These are phyloP conservation scores for Amblyopsis hoosieri DNA, from an alignment of 2,797 vertebrate species.

Conservation along the genomic window DNA sequence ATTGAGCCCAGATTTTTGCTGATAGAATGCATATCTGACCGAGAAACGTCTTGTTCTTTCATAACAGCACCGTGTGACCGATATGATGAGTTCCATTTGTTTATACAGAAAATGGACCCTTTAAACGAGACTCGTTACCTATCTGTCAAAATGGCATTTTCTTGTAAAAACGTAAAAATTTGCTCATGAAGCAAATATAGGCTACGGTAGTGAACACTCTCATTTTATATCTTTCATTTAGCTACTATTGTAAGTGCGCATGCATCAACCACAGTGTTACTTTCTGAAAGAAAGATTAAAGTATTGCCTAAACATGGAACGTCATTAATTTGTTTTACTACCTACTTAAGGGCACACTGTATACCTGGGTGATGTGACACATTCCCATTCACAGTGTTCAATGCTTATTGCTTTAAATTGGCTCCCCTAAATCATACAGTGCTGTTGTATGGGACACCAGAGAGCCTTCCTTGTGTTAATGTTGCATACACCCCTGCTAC, in stretches of 20 bases:
- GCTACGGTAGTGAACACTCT: slow-evolving; percentile 66
- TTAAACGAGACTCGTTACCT: slow-evolving; percentile 49
- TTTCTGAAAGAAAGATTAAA: slow-evolving; percentile 65
- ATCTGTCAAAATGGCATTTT: slow-evolving; percentile 40
- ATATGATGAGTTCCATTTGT: slow-evolving; percentile 58
- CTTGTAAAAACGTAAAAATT: slow-evolving; percentile 59
- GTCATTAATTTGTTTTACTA: slow-evolving; percentile 76
- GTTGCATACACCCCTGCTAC: slow-evolving; percentile 68
- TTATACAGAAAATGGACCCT: slow-evolving; percentile 47
- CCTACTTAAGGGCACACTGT: slow-evolving; percentile 77
- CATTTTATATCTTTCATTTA: slow-evolving; percentile 75
- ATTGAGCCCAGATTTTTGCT: slow-evolving; percentile 46
- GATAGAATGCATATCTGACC: slow-evolving; percentile 32
- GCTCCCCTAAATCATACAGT: slow-evolving; percentile 78
- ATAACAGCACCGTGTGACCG: slow-evolving; percentile 36
- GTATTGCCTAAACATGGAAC: slow-evolving; percentile 67
- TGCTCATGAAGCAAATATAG: slow-evolving; percentile 43
- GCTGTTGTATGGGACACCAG: slow-evolving; percentile 72
- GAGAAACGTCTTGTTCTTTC: slow-evolving; percentile 31
- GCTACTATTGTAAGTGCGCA: slow-evolving; percentile 51
- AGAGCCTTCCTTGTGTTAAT: slow-evolving; percentile 78
- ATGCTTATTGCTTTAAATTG: slow-evolving; percentile 82
- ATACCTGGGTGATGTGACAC: slow-evolving; percentile 60
- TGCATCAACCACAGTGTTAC: slow-evolving; percentile 57
- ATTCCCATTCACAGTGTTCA: slow-evolving; percentile 66